Conservation (phyloP, 37 sponge, comb jelly and placozoan genomes). For the Halichondria panicea region DNA sequence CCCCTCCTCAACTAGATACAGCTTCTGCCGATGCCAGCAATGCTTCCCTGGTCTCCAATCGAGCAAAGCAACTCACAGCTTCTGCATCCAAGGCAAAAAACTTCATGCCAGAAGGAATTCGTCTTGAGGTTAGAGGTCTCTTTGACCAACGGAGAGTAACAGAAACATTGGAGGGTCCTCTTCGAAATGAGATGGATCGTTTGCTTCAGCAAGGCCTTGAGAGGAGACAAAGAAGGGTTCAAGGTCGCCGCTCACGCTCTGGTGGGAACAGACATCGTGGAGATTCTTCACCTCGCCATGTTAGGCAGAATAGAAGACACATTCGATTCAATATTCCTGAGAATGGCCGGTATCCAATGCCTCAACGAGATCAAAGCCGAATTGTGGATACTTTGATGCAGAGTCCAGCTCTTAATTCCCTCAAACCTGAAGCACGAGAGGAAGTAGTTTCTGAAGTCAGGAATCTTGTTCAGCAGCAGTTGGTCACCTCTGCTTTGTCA, state of each 20-base stretch:
- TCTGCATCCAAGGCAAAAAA: background rate
- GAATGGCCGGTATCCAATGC: slow-evolving; percentile 49
- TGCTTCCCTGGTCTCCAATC: background rate
- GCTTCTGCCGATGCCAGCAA: background rate
- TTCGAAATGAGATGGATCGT: slow-evolving; percentile 23
- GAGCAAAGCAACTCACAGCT: slow-evolving; percentile 19
- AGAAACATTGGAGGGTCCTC: slow-evolving; percentile 28
- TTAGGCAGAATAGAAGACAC: background rate
- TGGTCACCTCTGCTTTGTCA: slow-evolving; percentile 79
- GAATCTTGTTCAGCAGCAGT: slow-evolving; percentile 67
- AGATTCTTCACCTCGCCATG: background rate
- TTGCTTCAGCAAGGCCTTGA: slow-evolving; percentile 9
- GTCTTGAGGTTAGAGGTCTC: slow-evolving; percentile 46
- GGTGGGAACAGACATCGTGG: background rate
- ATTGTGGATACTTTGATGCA: slow-evolving; percentile 42
- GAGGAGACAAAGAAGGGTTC: background rate
- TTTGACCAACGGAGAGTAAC: slow-evolving; percentile 39
- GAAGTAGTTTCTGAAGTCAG: slow-evolving; percentile 78
- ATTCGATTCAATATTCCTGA: background rate
- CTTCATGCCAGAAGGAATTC: slow-evolving; percentile 41
- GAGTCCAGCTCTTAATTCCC: slow-evolving; percentile 60
- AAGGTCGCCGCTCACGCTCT: background rate
- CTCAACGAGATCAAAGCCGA: slow-evolving; percentile 47
- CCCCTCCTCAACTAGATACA: background rate
- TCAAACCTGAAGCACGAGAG: slow-evolving; percentile 50